These are phyloP conservation scores for Streptopelia turtur DNA, from an alignment of 2,797 vertebrate species.

Conservation along the genomic window DNA sequence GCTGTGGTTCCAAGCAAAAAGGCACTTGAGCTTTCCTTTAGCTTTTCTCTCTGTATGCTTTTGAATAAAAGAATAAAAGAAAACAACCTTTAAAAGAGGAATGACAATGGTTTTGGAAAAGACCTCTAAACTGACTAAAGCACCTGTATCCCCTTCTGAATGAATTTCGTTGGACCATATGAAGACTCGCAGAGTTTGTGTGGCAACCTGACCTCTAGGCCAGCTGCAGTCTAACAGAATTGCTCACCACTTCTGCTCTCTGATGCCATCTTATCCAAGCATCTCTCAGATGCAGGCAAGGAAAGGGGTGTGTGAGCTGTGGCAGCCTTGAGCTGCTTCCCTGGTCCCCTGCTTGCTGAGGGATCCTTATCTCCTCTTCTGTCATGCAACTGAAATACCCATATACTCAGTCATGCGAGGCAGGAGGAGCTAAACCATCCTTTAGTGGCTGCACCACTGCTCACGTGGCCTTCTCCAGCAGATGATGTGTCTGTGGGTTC, in stretches of 20 bases:
- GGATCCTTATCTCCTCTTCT: not conserved
- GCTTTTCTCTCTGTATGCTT: not conserved
- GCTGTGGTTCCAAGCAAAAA: not conserved
- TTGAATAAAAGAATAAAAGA: not conserved
- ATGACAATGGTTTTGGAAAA: not conserved
- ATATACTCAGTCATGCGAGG: not conserved
- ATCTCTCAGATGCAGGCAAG: not conserved
- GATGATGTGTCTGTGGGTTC: not conserved
- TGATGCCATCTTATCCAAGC: not conserved
- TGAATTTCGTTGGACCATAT: not conserved
- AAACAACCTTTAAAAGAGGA: not conserved
- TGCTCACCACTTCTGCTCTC: not conserved
- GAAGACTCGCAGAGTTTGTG: not conserved
- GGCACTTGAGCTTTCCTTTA: not conserved
- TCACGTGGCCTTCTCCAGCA: not conserved
- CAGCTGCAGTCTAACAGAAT: not conserved
- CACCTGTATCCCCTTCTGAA: not conserved
- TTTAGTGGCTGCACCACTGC: not conserved
- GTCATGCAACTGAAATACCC: accelerated
- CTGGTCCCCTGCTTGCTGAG: not conserved
- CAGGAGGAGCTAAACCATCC: not conserved
- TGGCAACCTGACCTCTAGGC: not conserved
- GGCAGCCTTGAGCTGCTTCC: not conserved
- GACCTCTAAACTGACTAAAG: not conserved
- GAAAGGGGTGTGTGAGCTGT: not conserved